Base-by-base conservation (phyloP, 2,113 vertebrate genomes). In the Clarias macrocephalus region DNA sequence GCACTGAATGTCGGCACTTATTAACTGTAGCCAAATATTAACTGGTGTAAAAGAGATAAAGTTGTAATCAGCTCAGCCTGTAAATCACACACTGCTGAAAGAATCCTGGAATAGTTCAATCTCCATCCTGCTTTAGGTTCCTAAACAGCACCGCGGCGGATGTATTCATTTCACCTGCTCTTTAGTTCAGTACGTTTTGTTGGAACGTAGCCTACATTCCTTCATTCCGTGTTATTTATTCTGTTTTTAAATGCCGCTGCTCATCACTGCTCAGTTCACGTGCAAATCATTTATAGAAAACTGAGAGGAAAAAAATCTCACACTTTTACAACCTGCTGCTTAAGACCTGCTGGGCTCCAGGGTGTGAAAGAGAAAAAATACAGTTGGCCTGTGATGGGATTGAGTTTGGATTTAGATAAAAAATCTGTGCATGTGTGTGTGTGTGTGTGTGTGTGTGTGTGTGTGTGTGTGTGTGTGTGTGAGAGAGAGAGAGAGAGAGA, bases 11-110 rank as follows among this genome's bases (percentile, higher is more conserved):
- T 93, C 94, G 94, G 92, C 91, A 93, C 88, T 84, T 91, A 42
- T 42, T 42, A 42, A 42, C 42, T 42, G 42, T 92, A 92, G 95
- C 93, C 95, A 96, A 97, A 97, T 92, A 97, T 97, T 97, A 98
- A 97, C 97, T 57, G 54, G 76, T 57, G 76, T 79, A n/a, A 57
- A 79, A 79, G 52, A 77, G 76, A 57, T 79, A 30, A 57, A 79
- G 54, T 0, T 57, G 76, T 57, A 79, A 79, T 79, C 76, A 57
- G 52, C n/a, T 57, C 25, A 79, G 52, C n/a, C 13, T 19, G 13
- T 4, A 56, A 79, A 30, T 79, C 76, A 19, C 76, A 79, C 76
- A 76, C 11, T 15, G 48, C 48, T 77, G 5, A 16, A 28, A 30
- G n/a, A 79, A 79, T 56, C 8, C 75, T 3, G 25, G 28, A 79